Base-by-base conservation (phyloP, 2,888 invertebrate genomes). In the Odontocerum albicorne region DNA sequence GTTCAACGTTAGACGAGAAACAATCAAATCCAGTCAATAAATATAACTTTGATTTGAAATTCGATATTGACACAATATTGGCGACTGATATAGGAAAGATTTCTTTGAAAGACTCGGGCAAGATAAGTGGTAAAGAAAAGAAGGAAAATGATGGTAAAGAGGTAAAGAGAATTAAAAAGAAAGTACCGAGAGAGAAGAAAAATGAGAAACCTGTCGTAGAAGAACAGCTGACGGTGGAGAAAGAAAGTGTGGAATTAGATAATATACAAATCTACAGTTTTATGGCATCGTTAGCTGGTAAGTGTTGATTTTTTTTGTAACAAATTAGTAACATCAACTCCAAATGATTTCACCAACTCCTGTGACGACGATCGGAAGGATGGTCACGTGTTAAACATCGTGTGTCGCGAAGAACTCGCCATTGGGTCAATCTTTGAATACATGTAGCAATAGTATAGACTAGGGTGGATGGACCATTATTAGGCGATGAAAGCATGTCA, bases 261-360 rank as follows among this genome's bases (percentile, higher is more conserved):
- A 17, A 40, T 10, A 20, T 40, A 16, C 21, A 43, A 27, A 62
- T 22, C 40, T 68, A 79, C 6, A 75, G 72, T 62, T 82, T 83
- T 65, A 66, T 83, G 54, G 79, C 74, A 43, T 83, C 83, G 38
- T 69, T 83, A 57, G 79, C 80, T 66, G 77, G 82, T 82, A 69
- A 64, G 60, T 58, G 49, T 21, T 42, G 17, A n/a, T 46, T 35
- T 21, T 10, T 13, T 32, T 38, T 7, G 27, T 27, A 27, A 8
- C 8, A 27, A 27, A 7, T 27, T 6, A 27, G 27, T 27, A n/a
- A n/a, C n/a, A n/a, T n/a, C n/a, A n/a, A n/a, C n/a, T n/a, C n/a
- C n/a, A n/a, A n/a, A n/a, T n/a, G n/a, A n/a, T n/a, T n/a, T n/a
- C n/a, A n/a, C n/a, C n/a, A n/a, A n/a, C n/a, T n/a, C n/a, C n/a